Evolutionary conservation across 2,113 vertebrate species (phyloP).

Genomic region (Brachirus orientalis): DNA sequence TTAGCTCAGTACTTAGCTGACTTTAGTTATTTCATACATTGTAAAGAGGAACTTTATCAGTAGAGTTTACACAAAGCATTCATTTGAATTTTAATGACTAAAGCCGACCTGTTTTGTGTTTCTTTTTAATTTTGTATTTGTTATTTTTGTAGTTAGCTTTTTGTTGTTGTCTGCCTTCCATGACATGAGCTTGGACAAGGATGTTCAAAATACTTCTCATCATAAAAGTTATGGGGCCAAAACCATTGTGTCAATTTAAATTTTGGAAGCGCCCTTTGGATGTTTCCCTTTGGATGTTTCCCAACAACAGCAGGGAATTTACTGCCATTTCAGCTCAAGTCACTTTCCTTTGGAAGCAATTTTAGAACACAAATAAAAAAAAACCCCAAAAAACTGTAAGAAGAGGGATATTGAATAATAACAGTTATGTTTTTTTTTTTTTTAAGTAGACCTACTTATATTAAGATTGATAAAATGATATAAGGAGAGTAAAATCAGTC

Average conservation of each 20-base stretch:
- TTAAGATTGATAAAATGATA: constrained; percentile 74
- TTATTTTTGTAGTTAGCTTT: constrained; percentile 5
- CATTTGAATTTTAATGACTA: neutral
- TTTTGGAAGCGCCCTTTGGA: constrained; percentile 36
- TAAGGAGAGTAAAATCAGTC: constrained; percentile 72
- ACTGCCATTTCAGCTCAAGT: constrained; percentile 23
- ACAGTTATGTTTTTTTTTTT: neutral
- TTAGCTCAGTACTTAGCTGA: constrained; percentile 8
- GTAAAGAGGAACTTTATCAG: neutral
- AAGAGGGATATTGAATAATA: constrained; percentile 25
- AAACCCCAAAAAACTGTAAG: neutral
- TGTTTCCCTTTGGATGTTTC: constrained; percentile 40
- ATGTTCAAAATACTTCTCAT: constrained; percentile 38
- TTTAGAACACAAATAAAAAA: neutral
- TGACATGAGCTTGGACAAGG: neutral
- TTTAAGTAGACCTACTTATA: constrained; percentile 43
- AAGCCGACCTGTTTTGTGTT: constrained; percentile 19
- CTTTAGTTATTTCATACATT: neutral
- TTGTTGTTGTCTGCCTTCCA: constrained; percentile 1
- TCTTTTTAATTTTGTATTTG: constrained; percentile 16
- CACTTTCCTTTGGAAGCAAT: constrained; percentile 17
- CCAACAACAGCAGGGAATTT: constrained; percentile 46
- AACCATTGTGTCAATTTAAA: constrained; percentile 34
- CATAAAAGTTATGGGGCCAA: constrained; percentile 15
- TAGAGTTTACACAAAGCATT: constrained; percentile 1